phyloP scores from a whole-genome alignment of 2,797 vertebrate species.

The Hypotaenidia philippensis region DNA sequence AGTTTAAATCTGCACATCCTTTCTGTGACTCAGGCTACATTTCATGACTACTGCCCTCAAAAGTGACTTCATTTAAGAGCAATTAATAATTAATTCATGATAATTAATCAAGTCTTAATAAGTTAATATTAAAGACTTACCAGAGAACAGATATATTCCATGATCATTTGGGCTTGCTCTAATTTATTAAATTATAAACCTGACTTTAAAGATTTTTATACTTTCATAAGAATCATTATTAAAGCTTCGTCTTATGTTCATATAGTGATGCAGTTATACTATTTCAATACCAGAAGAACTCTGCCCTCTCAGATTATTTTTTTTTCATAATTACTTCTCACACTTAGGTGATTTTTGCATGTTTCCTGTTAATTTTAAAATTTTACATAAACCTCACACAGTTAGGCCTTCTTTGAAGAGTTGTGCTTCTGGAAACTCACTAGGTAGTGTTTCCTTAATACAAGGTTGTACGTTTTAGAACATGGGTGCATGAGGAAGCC shows the following conservation, averaged over 20 bases:
- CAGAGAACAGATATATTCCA: background rate
- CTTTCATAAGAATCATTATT: background rate
- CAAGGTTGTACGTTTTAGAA: background rate
- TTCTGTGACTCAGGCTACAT: background rate
- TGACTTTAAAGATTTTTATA: background rate
- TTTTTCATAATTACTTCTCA: background rate
- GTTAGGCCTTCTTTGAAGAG: background rate
- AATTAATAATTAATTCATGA: conserved; percentile 20
- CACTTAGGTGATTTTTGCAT: background rate
- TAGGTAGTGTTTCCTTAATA: background rate
- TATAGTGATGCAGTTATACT: background rate
- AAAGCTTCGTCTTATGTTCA: background rate
- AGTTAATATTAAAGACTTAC: background rate
- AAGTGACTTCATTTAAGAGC: background rate
- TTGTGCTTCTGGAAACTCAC: background rate
- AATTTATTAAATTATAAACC: background rate
- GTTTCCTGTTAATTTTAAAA: background rate
- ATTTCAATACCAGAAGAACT: background rate
- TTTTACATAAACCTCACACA: background rate
- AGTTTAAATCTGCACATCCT: background rate
- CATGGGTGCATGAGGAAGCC: background rate
- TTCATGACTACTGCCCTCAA: background rate
- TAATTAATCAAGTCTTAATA: background rate
- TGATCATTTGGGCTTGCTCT: background rate
- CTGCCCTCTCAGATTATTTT: background rate